Base-by-base conservation (phyloP, 2,797 vertebrate species). In the Anisognathus igniventris region DNA sequence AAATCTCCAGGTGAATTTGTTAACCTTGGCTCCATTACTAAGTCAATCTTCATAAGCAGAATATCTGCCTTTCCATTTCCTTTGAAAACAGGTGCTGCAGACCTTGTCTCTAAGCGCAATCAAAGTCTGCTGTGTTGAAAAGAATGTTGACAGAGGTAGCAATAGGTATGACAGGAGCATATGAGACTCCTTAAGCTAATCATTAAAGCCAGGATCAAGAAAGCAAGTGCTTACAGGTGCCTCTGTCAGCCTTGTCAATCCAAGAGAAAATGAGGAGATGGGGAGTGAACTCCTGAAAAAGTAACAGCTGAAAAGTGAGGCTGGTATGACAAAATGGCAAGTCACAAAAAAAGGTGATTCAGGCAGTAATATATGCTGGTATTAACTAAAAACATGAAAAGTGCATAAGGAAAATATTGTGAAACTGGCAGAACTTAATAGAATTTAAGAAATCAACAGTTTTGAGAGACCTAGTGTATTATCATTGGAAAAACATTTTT, bases 161-260 rank as follows among this genome's bases (percentile, higher is more conserved):
- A 94, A 81, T 91, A 96, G 92, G 81, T 64, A 88, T 94, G 94
- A 93, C 91, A 95, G 89, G 87, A 97, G 76, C 87, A 92, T 92
- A 90, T 91, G 93, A 96, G 87, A 81, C 66, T 96, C 64, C 92
- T 95, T 96, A 93, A 96, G 70, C 60, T 94, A 86, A 95, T 94
- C 87, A 86, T 94, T 94, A 92, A 92, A 92, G 73, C 73, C 44
- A 91, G 85, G 92, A 95, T 93, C 91, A 94, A 94, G 92, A 84
- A 88, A 93, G 82, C 70, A 81, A 91, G 71, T 86, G 87, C 86
- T 78, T 91, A 88, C 53, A 53, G 84, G 92, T 76, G 90, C 92
- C 87, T 94, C 73, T 86, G 74, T 89, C 73, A 90, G 76, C 48
- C 89, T 81, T 90, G 82, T 96, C 93, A 96, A 81, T 84, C 70